Percentiles rank a stretch among this genome's conserved stretches.
These are phyloP conservation scores for Xiphias gladius DNA, from an alignment of 2,113 vertebrate genomes.

Conservation along the genomic window DNA sequence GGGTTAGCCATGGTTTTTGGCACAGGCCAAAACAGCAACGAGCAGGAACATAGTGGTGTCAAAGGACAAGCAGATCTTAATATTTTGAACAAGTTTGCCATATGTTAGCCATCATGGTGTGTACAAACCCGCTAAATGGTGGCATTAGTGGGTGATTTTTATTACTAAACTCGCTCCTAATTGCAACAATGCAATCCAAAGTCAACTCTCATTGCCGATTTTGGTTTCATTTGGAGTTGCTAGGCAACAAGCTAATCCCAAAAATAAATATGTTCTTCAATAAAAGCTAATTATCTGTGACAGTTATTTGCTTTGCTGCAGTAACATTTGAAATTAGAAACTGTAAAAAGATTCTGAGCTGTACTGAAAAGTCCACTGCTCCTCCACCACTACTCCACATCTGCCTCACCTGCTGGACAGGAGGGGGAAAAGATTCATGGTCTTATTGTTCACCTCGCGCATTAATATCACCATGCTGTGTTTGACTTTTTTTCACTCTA, in stretches of 20 bases:
- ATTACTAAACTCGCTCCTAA: constrained; percentile 69
- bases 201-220: constrained; percentile 69
- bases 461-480: constrained; percentile 21
- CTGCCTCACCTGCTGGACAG: constrained; percentile 54
- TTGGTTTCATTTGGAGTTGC: constrained; percentile 72
- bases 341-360: constrained; percentile 35
- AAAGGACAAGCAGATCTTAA: constrained; percentile 65
- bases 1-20: constrained; percentile 74
- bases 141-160: constrained; percentile 72
- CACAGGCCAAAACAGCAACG: constrained; percentile 50
- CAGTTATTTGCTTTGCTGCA: constrained; percentile 66
- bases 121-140: constrained; percentile 66
- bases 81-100: constrained; percentile 74
- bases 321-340: constrained; percentile 58
- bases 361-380: neutral
- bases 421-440: constrained; percentile 28
- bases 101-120: constrained; percentile 77
- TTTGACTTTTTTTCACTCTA: constrained; percentile 40
- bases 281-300: constrained; percentile 80
- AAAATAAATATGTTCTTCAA: constrained; percentile 78
- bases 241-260: constrained; percentile 75
- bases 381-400: too few relatives aligned
- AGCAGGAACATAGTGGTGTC: constrained; percentile 67
- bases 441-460: constrained; percentile 17
- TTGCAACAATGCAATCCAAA: constrained; percentile 74